Evolutionary conservation across 2,888 invertebrate genomes (phyloP), one percentile per base, ranked within the genome.

Genomic region (Aleiodes alternator): DNA sequence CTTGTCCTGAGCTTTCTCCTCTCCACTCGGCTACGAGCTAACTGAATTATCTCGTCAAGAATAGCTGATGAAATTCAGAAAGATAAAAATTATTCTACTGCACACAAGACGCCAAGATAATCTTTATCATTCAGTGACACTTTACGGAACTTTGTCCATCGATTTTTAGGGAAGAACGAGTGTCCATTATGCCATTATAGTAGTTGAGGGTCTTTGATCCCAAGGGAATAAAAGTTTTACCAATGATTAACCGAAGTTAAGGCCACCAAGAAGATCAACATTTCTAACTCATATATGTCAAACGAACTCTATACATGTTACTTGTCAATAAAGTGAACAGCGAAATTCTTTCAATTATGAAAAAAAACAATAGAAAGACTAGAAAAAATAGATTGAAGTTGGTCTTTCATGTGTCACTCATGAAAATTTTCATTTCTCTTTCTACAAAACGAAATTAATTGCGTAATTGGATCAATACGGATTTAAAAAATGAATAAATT

Each of bases 241-340:
- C 83, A 85, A 85, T 87, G 86, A 87, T 86, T 86, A 87, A 87
- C 84, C 81, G 80, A 82, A 84, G 80, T 84, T 81, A 76, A 77
- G 79, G 72, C 61, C 68, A 61, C 31, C 59, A 74, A 64, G 75
- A 61, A 79, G 76, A 77, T 78, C 80, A 77, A 82, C 80, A 79
- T 82, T 80, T 74, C 76, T 61, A 74, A 75, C 76, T 70, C 57
- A 68, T 72, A 68, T 72, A 68, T 69, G 77, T 78, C 74, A 75
- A 76, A 38, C 9, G 14, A 51, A 57, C 56, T 56, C 16, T 29
- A 56, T 29, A 56, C 1, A n/a, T 59, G 61, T 23, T 59, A 50
- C 53, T 59, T 43, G 64, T 48, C 66, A 53, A 64, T 72, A 72
- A 72, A 31, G 8, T 55, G 71, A 48, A 16, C 23, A 14, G 12